These are phyloP conservation scores for Sandelia bainsii DNA, from an alignment of 2,797 vertebrate species.

Conservation along the genomic window DNA sequence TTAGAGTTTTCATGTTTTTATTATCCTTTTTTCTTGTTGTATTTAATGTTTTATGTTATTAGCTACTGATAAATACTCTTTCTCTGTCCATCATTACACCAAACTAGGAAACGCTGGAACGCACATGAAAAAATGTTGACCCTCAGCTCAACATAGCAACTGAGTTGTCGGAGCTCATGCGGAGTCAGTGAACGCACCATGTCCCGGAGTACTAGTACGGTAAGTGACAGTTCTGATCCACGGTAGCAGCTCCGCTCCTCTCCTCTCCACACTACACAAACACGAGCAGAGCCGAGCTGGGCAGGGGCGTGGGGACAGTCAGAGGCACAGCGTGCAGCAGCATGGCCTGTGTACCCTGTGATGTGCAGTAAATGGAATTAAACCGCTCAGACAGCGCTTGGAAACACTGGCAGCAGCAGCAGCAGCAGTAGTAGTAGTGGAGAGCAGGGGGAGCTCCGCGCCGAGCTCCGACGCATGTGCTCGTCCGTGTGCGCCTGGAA, in stretches of 20 bases:
- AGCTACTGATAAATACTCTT: too few relatives aligned
- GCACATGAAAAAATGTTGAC: not conserved
- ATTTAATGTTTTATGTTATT: too few relatives aligned
- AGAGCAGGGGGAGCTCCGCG: conserved; percentile 51
- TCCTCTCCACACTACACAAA: conserved; percentile 45
- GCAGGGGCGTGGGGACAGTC: conserved; percentile 10
- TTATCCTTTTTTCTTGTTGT: too few relatives aligned
- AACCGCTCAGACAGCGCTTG: conserved; percentile 53
- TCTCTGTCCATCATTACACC: too few relatives aligned
- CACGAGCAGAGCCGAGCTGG: conserved; percentile 48
- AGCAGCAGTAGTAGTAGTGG: conserved; percentile 44
- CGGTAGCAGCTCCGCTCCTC: conserved; percentile 68
- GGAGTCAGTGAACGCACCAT: conserved; percentile 60
- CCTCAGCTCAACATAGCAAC: not conserved
- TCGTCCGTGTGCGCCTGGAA: conserved; percentile 43
- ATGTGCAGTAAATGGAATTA: conserved; percentile 68
- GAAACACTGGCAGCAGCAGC: conserved; percentile 25
- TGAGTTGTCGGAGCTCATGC: conserved; percentile 35
- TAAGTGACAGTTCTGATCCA: conserved; percentile 79
- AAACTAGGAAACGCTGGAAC: not conserved
- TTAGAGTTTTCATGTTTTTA: not conserved
- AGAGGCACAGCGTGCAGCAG: conserved; percentile 30
- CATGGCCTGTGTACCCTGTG: conserved; percentile 39
- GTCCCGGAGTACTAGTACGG: conserved; percentile 57
- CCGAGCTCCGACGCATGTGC: conserved; percentile 72